These are phyloP conservation scores for Tragulus kanchil DNA, from an alignment of 2,113 vertebrate genomes.

Conservation along the genomic window DNA sequence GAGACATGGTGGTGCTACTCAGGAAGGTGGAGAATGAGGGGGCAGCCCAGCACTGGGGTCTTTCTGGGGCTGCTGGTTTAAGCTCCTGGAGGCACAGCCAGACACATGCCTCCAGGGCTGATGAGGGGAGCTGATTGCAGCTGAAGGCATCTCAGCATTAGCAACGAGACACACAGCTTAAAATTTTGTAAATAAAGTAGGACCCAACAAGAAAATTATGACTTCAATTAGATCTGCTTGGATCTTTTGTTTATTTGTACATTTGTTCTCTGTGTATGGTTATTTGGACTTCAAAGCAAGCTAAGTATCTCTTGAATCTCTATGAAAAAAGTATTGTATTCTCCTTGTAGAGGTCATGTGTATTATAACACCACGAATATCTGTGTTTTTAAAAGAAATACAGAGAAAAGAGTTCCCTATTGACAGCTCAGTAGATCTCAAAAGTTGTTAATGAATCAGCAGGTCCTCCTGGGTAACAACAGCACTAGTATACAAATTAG, in stretches of 20 bases:
- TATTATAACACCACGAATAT: not conserved
- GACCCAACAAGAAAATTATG: not conserved
- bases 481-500: conserved; percentile 1
- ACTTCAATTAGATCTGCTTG: not conserved
- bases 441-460: not conserved
- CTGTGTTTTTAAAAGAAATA: not conserved
- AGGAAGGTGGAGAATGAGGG: rapidly evolving
- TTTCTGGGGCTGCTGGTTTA: no score
- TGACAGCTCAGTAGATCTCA: not conserved
- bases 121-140: not conserved
- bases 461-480: not conserved
- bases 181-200: not conserved
- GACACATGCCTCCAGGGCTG: rapidly evolving
- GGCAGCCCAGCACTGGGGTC: not conserved
- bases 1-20: rapidly evolving
- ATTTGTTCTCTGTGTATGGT: not conserved
- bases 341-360: not conserved
- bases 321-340: not conserved
- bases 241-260: not conserved
- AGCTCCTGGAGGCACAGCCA: not conserved
- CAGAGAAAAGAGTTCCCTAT: no score
- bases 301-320: not conserved
- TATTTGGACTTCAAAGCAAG: not conserved
- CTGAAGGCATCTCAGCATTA: rapidly evolving
- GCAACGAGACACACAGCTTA: not conserved